Base-by-base conservation (phyloP, 2,888 invertebrate species). In the Lasioglossum calceatum region DNA sequence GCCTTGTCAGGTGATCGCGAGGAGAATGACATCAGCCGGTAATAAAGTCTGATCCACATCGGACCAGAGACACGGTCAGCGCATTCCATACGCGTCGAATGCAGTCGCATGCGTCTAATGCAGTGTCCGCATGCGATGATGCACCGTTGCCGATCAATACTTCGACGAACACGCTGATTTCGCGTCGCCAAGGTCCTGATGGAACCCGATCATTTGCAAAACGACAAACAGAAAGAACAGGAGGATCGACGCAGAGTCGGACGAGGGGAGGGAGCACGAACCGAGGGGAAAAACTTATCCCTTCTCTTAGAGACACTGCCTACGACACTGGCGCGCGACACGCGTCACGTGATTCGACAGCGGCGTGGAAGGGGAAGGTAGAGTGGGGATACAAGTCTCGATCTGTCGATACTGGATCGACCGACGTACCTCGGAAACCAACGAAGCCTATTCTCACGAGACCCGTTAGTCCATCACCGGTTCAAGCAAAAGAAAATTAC, bases 61-160 rank as follows among this genome's bases (percentile, higher is more conserved):
- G 36, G 12, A 27, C 10, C 36, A 39, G 32, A 14, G 54, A 50
- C 54, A 79, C 54, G 79, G 79, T 77, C 78, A 78, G 44, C 79
- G 58, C 23, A 19, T 79, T 50, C 44, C 67, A 36, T 64, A 64
- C 72, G 27, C 78, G 42, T 42, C 58, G 79, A 80, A 80, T 84
- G 85, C 77, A 86, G 80, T 70, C 42, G 77, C 77, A 84, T 77
- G 76, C 85, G 77, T 44, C 70, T 77, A 58, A 80, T 77, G 80
- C 61, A 77, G 77, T 4, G 42, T 47, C 67, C 44, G 54, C 80
- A 64, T 64, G 36, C 84, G 39, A 77, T 84, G 74, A 80, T 84
- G 80, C 82, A 82, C 77, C 77, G 47, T 50, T 72, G 8, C 14
- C 85, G 86, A 86, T 86, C 86, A 84, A 86, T 86, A 86, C 32